Base-by-base conservation (phyloP, 2,888 invertebrate genomes). In the Thera britannica region DNA sequence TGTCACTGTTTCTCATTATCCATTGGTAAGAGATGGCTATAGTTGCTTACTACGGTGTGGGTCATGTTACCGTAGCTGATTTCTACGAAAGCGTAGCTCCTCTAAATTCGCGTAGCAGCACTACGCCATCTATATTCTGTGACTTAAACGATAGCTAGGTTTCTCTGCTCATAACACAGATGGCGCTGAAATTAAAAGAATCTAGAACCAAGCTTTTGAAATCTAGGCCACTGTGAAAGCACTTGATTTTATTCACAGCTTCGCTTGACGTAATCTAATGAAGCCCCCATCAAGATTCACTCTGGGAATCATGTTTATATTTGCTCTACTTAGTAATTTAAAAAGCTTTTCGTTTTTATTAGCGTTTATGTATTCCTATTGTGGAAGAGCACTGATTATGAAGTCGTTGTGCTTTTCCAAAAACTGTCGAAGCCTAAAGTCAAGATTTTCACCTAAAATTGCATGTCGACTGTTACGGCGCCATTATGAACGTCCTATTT, bases 171-270 rank as follows among this genome's bases (percentile, higher is more conserved):
- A 12, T 6, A 52, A 57, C n/a, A 63, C 64, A 68, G 63, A 68
- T 68, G 64, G 64, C 64, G 41, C 51, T 60, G 9, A 48, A 49
- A 52, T 4, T 6, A 23, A 60, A 60, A 23, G n/a, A 51, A 11
- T 4, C 38, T 11, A 7, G 34, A 23, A 7, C 35, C 7, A 11
- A 62, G 49, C 60, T 59, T 62, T 56, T 12, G 9, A 56, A 54
- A 68, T 65, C 54, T 65, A 68, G 64, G 61, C 54, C 64, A 55
- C 38, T n/a, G 57, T 44, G 57, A 62, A 60, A 52, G 54, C 65
- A 52, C 61, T 68, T 61, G 58, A 68, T 64, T 68, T 57, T 9
- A 64, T 64, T 38, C 60, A 35, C 12, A 61, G 56, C 55, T 41
- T 48, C 57, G 60, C 64, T 46, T 60, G 44, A 8, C 12, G 56